Evolutionary conservation across 1,140 invertebrate species (phyloP).

Genomic region (Lordiphosa clarofinis): DNA sequence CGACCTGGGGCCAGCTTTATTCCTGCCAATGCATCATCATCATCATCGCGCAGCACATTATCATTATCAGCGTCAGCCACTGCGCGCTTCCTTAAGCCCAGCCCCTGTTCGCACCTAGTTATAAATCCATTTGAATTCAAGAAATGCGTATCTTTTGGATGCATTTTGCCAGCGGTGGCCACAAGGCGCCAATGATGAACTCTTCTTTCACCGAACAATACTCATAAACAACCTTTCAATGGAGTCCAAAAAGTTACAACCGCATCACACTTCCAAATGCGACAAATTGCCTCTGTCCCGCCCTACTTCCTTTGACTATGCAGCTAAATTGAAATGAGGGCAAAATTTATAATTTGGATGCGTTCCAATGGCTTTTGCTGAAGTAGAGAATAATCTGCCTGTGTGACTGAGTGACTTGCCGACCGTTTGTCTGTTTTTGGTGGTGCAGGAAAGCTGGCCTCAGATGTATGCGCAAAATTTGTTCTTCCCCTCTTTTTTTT

Average conservation of each 20-base stretch:
- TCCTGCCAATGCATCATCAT: slow-evolving; percentile 44
- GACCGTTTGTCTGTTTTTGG: slow-evolving; percentile 26
- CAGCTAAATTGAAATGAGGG: slow-evolving; percentile 60
- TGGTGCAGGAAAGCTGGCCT: slow-evolving; percentile 24
- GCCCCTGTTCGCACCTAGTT: slow-evolving; percentile 60
- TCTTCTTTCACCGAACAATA: slow-evolving; percentile 16
- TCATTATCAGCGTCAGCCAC: slow-evolving; percentile 54
- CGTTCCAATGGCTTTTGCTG: slow-evolving; percentile 39
- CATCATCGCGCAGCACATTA: slow-evolving; percentile 58
- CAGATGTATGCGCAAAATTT: slow-evolving; percentile 47
- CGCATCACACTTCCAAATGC: slow-evolving; percentile 11
- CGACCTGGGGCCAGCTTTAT: slow-evolving; percentile 33
- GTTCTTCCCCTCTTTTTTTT: slow-evolving; percentile 5
- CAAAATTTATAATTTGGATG: slow-evolving; percentile 70
- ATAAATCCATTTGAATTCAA: slow-evolving; percentile 45
- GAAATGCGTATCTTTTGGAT: slow-evolving; percentile 46
- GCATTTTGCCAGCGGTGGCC: slow-evolving; percentile 35
- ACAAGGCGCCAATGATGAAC: no score
- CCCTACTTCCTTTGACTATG: slow-evolving; percentile 27
- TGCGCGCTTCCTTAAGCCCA: slow-evolving; percentile 32
- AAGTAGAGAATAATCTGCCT: slow-evolving; percentile 46
- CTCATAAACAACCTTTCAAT: slow-evolving; percentile 51
- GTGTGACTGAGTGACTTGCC: slow-evolving; percentile 28
- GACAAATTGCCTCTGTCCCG: slow-evolving; percentile 39
- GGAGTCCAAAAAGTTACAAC: slow-evolving; percentile 13